Conservation (phyloP, 2,888 invertebrate species). For the Drepanosiphum platanoidis region DNA sequence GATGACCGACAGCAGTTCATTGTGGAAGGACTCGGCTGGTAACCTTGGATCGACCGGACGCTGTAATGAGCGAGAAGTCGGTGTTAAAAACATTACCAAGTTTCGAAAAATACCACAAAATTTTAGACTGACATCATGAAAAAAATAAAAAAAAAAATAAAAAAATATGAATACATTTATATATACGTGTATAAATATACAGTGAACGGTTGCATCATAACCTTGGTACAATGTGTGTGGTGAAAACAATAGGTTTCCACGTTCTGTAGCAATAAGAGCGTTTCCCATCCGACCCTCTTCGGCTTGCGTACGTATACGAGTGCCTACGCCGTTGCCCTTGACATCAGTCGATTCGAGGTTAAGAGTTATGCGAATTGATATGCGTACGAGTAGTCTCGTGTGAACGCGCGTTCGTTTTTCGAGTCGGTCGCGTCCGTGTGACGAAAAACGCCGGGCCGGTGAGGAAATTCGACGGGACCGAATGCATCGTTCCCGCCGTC, state of each 20-base stretch:
- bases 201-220: constrained; percentile 57
- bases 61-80: constrained; percentile 61
- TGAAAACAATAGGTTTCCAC: constrained; percentile 62
- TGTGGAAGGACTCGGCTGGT: constrained; percentile 50
- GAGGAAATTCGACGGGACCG: constrained; percentile 7
- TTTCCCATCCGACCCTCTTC: constrained; percentile 59
- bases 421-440: neutral
- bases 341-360: constrained; percentile 45
- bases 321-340: constrained; percentile 26
- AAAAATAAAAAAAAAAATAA: constrained; percentile 39
- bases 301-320: neutral
- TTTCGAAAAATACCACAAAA: constrained; percentile 61
- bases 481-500: neutral
- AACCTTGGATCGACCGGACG: constrained; percentile 62
- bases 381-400: too few species aligned
- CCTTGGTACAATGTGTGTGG: constrained; percentile 40
- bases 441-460: neutral
- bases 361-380: constrained; percentile 46
- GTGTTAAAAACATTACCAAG: constrained; percentile 60
- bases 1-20: constrained; percentile 57
- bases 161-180: constrained; percentile 49
- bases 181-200: constrained; percentile 27
- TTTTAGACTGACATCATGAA: constrained; percentile 46
- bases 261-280: constrained; percentile 57
- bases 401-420: neutral